Evolutionary conservation across 37 sponge, comb jelly and placozoan species (phyloP), one percentile per base, ranked within the genome.

Genomic region (Oscarella lobularis): DNA sequence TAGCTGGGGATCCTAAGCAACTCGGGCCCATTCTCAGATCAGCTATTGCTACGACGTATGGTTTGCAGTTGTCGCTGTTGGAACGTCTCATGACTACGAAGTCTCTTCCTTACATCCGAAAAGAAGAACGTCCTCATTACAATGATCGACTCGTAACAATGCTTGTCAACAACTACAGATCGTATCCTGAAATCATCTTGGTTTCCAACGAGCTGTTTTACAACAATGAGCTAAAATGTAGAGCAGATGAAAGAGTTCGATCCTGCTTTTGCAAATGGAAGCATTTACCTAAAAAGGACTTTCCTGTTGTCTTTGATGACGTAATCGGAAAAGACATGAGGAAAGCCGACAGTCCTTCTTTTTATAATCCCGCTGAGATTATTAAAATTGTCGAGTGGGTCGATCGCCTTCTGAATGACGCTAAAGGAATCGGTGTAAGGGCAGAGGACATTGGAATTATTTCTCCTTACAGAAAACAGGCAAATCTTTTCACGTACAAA

Each of bases 391-490:
- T 79, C 0, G 29, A 40, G 39, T 79, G 79, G 41, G 54, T 79
- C 4, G 79, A 87, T 41, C 31, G 66, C 27, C 73, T 87, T 41
- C 67, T 83, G 68, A 67, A 72, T 39, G 74, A 74, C 67, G 67
- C 79, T 33, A 39, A 41, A 36, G 48, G 75, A 29, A 5, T 14
- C 6, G 4, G 31, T 2, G 66, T 81, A 2, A 30, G 20, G 0
- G 37, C 74, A 0, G 75, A 73, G 34, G 85, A 88, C 0, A 70
- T 90, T 38, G 90, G 84, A 0, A 76, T 90, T 55, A 79, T 90
- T 14, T 74, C 90, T 0, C 90, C 90, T 2, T 90, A 90, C 77
- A 35, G 80, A 2, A 90, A 90, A 39, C 90, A 90, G 81, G 86
- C n/a, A n/a, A n/a, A n/a, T n/a, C 41, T 20, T n/a, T n/a, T n/a